Percentiles rank a stretch among this genome's conserved stretches.
Conservation (phyloP, 2,797 vertebrate genomes). For the Ceyx erithaca region DNA sequence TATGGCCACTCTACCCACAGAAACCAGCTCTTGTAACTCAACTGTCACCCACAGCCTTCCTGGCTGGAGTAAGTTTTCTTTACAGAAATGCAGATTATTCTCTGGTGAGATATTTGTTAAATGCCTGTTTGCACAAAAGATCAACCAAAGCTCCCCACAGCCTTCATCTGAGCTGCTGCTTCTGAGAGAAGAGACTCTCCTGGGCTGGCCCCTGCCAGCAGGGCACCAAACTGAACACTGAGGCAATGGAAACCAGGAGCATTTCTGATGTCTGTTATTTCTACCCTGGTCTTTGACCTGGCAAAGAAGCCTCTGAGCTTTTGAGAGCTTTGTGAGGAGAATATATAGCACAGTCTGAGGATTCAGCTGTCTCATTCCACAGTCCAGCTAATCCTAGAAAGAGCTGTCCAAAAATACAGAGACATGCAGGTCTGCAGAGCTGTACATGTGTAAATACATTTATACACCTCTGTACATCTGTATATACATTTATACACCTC, state of each 20-base stretch:
- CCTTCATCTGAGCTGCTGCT: neutral
- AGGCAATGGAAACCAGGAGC: neutral
- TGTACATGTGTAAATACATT: rapidly evolving
- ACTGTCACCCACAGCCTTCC: neutral
- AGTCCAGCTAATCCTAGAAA: neutral
- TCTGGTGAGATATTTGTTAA: neutral
- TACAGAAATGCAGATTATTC: neutral
- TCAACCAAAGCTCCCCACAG: neutral
- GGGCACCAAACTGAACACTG: neutral
- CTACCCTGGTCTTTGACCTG: neutral
- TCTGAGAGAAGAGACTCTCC: neutral
- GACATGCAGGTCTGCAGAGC: neutral
- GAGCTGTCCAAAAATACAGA: neutral
- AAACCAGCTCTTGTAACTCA: neutral
- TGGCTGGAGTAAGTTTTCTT: neutral
- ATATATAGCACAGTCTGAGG: neutral
- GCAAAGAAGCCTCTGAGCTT: neutral
- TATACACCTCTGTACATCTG: neutral
- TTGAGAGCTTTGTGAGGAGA: neutral
- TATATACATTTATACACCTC: neutral
- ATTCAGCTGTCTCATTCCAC: neutral
- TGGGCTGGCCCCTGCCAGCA: neutral
- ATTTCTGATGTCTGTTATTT: neutral
- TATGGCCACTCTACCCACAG: neutral
- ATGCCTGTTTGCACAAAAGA: rapidly evolving